A percentile compares a stretch with the other conserved stretches of the same genome.
Conservation (phyloP, 2,113 vertebrate species). For the Propithecus coquereli region DNA sequence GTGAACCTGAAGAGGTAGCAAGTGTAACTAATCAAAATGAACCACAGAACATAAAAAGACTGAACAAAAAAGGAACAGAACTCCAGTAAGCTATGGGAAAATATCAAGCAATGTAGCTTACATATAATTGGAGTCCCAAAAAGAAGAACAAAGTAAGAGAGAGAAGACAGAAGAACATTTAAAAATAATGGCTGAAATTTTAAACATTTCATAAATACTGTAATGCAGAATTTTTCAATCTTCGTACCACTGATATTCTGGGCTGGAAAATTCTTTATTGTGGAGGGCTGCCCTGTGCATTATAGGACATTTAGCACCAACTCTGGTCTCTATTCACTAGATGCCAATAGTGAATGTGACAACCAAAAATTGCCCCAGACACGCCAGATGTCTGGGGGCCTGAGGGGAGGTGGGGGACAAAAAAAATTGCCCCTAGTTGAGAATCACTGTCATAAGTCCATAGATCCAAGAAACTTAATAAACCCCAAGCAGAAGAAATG, state of each 20-base stretch:
- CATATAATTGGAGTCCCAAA: neutral
- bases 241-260: neutral
- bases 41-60: neutral
- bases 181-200: neutral
- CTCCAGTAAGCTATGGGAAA: neutral
- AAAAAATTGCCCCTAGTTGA: neutral
- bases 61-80: neutral
- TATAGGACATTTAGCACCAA: neutral
- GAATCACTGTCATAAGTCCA: neutral
- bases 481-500: neutral
- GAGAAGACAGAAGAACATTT: neutral
- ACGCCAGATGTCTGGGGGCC: neutral
- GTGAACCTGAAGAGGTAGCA: neutral
- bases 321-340: neutral
- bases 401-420: neutral
- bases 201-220: slow-evolving; percentile 15
- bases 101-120: neutral
- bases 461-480: neutral
- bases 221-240: neutral
- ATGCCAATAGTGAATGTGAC: neutral
- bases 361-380: neutral
- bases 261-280: neutral
- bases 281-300: neutral
- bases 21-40: slow-evolving; percentile 14
- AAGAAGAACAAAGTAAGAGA: neutral